Evolutionary conservation across 2,797 vertebrate genomes (phyloP).

Genomic region (Coranthus polyacanthus): DNA sequence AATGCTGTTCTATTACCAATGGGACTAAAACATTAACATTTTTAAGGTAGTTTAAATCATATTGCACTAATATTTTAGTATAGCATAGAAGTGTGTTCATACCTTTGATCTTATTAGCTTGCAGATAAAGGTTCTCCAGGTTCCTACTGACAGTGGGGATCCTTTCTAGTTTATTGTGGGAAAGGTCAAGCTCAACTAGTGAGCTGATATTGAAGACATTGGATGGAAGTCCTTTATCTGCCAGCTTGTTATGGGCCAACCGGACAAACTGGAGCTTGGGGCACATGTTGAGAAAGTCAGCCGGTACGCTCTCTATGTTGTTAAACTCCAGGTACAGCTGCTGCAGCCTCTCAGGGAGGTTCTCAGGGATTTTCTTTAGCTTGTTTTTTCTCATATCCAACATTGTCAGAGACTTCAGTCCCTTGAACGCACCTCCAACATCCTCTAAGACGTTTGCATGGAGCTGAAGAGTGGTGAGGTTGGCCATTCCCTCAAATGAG

Average conservation of each 20-base stretch:
- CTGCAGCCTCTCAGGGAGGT: conserved; percentile 86
- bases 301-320: conserved; percentile 87
- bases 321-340: conserved; percentile 95
- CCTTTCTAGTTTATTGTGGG: conserved; percentile 93
- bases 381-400: conserved; percentile 93
- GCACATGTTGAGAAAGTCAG: conserved; percentile 85
- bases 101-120: conserved; percentile 97
- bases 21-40: too few species aligned
- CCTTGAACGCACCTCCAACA: conserved; percentile 86
- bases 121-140: conserved; percentile 95
- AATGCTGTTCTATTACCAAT: too few species aligned
- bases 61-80: too few species aligned
- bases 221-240: conserved; percentile 90
- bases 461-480: conserved; percentile 88
- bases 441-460: conserved; percentile 90
- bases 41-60: too few species aligned
- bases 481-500: conserved; percentile 87
- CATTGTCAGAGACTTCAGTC: conserved; percentile 89
- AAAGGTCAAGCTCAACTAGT: conserved; percentile 93
- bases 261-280: conserved; percentile 90
- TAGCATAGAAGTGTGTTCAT: conserved; percentile 66
- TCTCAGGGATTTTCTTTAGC: conserved; percentile 88
- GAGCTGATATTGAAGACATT: conserved; percentile 92
- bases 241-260: conserved; percentile 92
- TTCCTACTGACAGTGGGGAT: conserved; percentile 92